Conservation (phyloP, 37 sponge, comb jelly and placozoan genomes). For the Eunapius fragilis region DNA sequence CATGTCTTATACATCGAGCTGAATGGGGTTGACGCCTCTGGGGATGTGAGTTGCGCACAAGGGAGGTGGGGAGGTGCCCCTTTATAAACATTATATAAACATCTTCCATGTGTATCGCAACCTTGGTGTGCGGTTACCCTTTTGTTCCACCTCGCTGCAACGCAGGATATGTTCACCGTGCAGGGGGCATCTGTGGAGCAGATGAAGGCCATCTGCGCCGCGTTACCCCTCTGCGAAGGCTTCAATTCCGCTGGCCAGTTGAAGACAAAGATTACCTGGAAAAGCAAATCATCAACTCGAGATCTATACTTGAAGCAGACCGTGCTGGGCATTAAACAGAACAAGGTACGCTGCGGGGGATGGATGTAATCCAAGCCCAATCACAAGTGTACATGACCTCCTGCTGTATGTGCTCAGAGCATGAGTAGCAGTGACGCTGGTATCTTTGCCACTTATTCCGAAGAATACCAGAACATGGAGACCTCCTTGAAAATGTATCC, state of each 20-base stretch:
- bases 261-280: constrained; percentile 28
- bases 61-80: background rate
- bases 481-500: constrained; percentile 49
- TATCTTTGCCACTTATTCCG: constrained; percentile 13
- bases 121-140: background rate
- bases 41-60: background rate
- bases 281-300: constrained; percentile 6
- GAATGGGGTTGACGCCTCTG: constrained; percentile 48
- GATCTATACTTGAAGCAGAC: constrained; percentile 62
- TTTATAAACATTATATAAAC: too few relatives aligned
- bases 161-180: constrained; percentile 50
- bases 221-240: constrained; percentile 44
- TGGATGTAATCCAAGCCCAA: too few relatives aligned
- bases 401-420: background rate
- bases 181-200: constrained; percentile 31
- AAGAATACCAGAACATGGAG: constrained; percentile 48
- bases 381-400: too few relatives aligned
- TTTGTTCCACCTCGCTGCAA: background rate
- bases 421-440: constrained; percentile 23
- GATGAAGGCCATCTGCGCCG: constrained; percentile 59
- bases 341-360: background rate
- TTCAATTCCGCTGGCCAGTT: constrained; percentile 73
- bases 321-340: background rate
- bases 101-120: too few relatives aligned
- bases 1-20: constrained; percentile 37